Base-by-base conservation (phyloP, 2,113 vertebrate genomes). In the Zosterops lateralis region DNA sequence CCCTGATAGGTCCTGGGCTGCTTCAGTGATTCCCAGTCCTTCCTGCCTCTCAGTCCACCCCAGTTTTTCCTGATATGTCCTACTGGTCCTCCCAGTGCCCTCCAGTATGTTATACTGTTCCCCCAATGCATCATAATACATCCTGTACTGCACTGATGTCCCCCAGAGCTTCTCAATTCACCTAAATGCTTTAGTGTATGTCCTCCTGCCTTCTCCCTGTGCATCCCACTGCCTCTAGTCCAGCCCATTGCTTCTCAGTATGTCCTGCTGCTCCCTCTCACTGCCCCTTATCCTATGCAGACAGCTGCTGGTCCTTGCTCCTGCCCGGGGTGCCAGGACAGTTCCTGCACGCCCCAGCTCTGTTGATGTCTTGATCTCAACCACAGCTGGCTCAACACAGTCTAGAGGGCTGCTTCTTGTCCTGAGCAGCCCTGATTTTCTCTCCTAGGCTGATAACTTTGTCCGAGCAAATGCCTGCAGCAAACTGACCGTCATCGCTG, bases 401-500 rank as follows among this genome's bases (percentile, higher is more conserved):
- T 6, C 34, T 0, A 0, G 4, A 28, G 20, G 40, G 31, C 26
- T 7, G 4, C 0, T 13, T n/a, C 8, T 32, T 2, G 0, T 24
- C 44, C 68, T 64, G 19, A 47, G 3, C 15, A 25, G 81, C 16
- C 8, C 21, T 80, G 4, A 2, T 31, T 97, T 38, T 83, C n/a
- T 44, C 60, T 73, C 16, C 1, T 78, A 99, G 99, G 99, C 98
- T 6, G 97, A 98, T 22, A 98, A 98, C 25, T 99, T 99, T 79
- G 90, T 98, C 57, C 98, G 98, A 97, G 99, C 99, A 28, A 99
- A 99, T 1, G 99, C 99, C 50, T 99, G 98, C 97, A 99, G 97
- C 96, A 98, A 96, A 47, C 89, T 99, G 96, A 98, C 98, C 0
- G 98, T 99, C 64, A 99, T 99, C 3, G 99, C 99, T 0, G 98